Percentiles rank a stretch among this genome's conserved stretches.
phyloP scores from a whole-genome alignment of 1,140 invertebrate genomes.

The Sycophila sp. region DNA sequence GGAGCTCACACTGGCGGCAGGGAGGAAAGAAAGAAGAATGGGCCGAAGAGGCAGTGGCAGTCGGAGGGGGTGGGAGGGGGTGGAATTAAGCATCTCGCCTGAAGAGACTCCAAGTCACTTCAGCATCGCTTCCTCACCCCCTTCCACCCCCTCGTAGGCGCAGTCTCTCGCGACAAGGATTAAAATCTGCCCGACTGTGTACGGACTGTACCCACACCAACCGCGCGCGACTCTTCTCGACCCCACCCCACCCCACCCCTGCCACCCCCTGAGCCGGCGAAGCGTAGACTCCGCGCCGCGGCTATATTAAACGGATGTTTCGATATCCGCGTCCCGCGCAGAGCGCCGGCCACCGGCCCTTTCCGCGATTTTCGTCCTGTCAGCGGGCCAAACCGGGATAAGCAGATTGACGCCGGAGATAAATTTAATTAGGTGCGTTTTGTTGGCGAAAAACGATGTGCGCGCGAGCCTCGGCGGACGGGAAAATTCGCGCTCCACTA shows the following conservation, averaged over 20 bases:
- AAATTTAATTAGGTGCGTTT: slow-evolving; percentile 22
- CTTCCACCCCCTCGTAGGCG: slow-evolving; percentile 18
- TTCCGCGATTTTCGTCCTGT: background rate
- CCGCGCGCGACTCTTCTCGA: too few species aligned
- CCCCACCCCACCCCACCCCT: slow-evolving; percentile 36
- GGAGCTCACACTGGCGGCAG: background rate
- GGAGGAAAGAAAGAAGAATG: slow-evolving; percentile 33
- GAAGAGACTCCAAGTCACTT: slow-evolving; percentile 67
- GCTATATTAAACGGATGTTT: slow-evolving; percentile 60
- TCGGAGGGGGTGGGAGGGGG: slow-evolving; percentile 42
- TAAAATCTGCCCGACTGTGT: slow-evolving; percentile 63
- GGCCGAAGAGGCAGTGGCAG: slow-evolving; percentile 31
- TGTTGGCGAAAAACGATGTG: background rate
- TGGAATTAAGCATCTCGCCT: slow-evolving; percentile 67
- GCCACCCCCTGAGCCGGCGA: slow-evolving; percentile 45
- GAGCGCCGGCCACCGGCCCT: too few species aligned
- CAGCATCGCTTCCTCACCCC: slow-evolving; percentile 55
- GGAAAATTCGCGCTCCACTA: too few species aligned
- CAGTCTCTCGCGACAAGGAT: slow-evolving; percentile 61
- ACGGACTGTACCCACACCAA: slow-evolving; percentile 39
- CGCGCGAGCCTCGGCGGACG: too few species aligned
- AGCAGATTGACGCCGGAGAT: slow-evolving; percentile 5
- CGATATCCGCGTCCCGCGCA: slow-evolving; percentile 48
- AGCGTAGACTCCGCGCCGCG: slow-evolving; percentile 41
- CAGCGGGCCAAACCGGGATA: background rate